phyloP scores from a whole-genome alignment of 1,140 invertebrate species.

The Linepithema humile region DNA sequence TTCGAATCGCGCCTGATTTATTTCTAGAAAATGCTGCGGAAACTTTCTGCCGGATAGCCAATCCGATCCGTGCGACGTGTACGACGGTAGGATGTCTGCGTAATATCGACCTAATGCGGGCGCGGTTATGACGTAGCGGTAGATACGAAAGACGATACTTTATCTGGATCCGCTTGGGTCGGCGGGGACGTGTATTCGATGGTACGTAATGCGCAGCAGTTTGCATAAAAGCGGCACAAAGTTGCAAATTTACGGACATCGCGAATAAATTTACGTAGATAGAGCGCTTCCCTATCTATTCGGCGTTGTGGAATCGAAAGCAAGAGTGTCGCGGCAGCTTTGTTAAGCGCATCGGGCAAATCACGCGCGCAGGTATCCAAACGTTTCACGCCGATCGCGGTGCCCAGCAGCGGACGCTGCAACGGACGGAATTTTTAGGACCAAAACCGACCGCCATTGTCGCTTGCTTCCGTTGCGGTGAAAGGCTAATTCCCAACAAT shows the following conservation, averaged over 20 bases:
- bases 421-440: too few species aligned
- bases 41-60: not conserved
- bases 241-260: conserved; percentile 18
- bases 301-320: not conserved
- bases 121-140: conserved; percentile 26
- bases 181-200: not conserved
- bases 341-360: not conserved
- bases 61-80: not conserved
- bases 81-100: not conserved
- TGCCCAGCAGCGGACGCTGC: too few species aligned
- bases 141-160: conserved; percentile 36
- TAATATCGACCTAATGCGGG: conserved; percentile 14
- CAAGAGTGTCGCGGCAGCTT: not conserved
- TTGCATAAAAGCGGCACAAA: conserved; percentile 1
- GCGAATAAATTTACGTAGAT: too few species aligned
- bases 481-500: too few species aligned
- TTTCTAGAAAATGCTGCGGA: too few species aligned
- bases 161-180: conserved; percentile 2
- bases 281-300: not conserved
- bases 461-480: too few species aligned
- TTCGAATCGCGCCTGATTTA: not conserved
- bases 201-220: not conserved
- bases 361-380: not conserved
- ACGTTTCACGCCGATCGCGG: too few species aligned
- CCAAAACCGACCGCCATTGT: too few species aligned